Percentiles rank a stretch among this genome's conserved stretches.
Conservation (phyloP, 2,113 vertebrate genomes). For the Shinisaurus crocodilurus region DNA sequence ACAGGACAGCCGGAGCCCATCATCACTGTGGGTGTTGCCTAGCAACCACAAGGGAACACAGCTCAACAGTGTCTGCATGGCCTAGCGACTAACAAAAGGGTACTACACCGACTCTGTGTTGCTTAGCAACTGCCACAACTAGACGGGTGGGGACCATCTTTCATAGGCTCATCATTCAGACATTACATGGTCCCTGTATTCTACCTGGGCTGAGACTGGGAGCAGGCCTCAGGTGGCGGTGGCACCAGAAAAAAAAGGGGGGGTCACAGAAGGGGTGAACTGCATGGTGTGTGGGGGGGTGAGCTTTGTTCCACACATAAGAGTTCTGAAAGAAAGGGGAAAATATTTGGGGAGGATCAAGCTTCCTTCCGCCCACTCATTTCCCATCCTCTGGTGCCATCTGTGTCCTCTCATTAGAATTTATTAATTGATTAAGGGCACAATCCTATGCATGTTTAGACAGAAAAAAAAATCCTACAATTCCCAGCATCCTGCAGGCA, state of each 20-base stretch:
- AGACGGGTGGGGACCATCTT: not conserved
- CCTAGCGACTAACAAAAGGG: not conserved
- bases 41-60: not conserved
- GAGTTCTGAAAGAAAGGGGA: not conserved
- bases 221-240: not conserved
- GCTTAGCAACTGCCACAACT: not conserved
- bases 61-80: not conserved
- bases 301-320: not conserved
- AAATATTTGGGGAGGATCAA: not conserved
- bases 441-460: too few relatives aligned
- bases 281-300: not conserved
- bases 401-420: too few relatives aligned
- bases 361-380: not conserved
- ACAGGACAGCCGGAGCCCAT: not conserved
- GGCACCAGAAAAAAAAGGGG: not conserved
- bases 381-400: not conserved
- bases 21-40: not conserved
- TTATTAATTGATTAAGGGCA: too few relatives aligned
- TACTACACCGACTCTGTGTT: not conserved
- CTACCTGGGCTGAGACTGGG: not conserved
- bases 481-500: too few relatives aligned
- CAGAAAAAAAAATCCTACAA: too few relatives aligned
- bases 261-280: not conserved
- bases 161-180: not conserved
- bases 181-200: not conserved